Evolutionary conservation across 2,888 invertebrate genomes (phyloP), one percentile per base, ranked within the genome.

Genomic region (Eupeodes latifasciatus): DNA sequence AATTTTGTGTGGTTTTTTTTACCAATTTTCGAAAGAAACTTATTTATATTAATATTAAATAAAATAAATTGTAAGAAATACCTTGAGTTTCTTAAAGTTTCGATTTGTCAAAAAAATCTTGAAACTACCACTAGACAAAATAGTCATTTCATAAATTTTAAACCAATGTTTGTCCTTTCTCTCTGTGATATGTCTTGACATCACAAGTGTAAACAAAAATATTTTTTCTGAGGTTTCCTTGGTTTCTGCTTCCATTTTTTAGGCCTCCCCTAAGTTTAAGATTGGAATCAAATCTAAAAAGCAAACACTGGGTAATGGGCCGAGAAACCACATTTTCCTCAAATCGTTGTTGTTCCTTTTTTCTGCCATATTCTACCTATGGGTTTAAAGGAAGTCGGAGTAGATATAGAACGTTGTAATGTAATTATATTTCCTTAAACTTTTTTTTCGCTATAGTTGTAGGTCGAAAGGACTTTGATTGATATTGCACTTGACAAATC

Each of bases 401-500:
- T n/a, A 47, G 69, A 36, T 19, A 69, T 59, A 59, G 36, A 34
- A 59, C 14, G 34, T 59, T 72, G 44, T 59, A 59, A 59, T 72
- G 62, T 75, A 75, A 62, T 75, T 75, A 75, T 75, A 36, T 64
- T 40, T 75, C 40, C 62, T 53, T 16, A 3, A 19, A 44, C 40
- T 36, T 49, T 62, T 61, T 34, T 55, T 40, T 10, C 44, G 27
- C 19, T 40, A 6, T 14, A 16, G 16, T 12, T 16, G 49, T 47
- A 66, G 57, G 16, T 53, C 44, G 49, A 47, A 51, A 69, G 66
- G 66, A 77, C 44, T 81, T 86, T 88, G 87, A 88, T 88, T 81
- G 87, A 88, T 88, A 84, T 84, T 88, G 84, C 87, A 88, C 84
- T 88, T 88, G 87, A 88, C 87, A 88, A 84, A 88, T 84, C 87